A percentile compares a stretch with the other conserved stretches of the same genome.
Evolutionary conservation across 2,797 vertebrate species (phyloP).

Genomic region (Okamejei kenojei): DNA sequence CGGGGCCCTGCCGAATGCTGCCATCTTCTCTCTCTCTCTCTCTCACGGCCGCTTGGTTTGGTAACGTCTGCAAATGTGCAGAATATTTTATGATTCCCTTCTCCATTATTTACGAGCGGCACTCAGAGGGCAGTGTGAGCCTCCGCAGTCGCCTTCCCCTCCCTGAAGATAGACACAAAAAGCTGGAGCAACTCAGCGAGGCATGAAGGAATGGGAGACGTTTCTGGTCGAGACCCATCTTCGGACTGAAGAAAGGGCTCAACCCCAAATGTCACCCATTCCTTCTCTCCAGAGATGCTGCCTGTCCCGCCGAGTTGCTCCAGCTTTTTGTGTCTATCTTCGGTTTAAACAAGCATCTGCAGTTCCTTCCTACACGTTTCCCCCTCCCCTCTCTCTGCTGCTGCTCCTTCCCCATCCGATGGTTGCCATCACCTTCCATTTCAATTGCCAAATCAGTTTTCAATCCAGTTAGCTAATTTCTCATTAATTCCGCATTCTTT

Average conservation of each 20-base stretch:
- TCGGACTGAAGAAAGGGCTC: too few relatives aligned
- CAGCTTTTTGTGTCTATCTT: too few relatives aligned
- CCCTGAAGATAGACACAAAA: too few relatives aligned
- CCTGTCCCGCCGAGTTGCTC: too few relatives aligned
- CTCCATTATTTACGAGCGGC: neutral
- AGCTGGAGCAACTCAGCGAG: too few relatives aligned
- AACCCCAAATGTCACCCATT: too few relatives aligned
- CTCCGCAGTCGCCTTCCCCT: neutral
- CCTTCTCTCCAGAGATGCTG: too few relatives aligned
- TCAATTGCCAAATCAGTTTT: slow-evolving; percentile 10
- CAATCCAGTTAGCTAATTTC: slow-evolving; percentile 37
- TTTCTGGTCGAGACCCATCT: too few relatives aligned
- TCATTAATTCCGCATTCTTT: slow-evolving; percentile 33
- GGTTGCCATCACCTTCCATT: neutral
- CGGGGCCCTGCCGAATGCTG: neutral
- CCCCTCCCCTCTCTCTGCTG: too few relatives aligned
- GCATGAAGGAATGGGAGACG: too few relatives aligned
- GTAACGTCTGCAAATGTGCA: neutral
- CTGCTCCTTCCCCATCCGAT: neutral
- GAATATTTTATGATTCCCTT: neutral
- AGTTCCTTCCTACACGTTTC: neutral
- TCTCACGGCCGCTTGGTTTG: neutral
- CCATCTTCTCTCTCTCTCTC: neutral
- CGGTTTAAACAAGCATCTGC: too few relatives aligned
- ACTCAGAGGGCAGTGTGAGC: too few relatives aligned